Conservation (phyloP, 2,888 invertebrate genomes). For the Drosophila pseudotakahashii region DNA sequence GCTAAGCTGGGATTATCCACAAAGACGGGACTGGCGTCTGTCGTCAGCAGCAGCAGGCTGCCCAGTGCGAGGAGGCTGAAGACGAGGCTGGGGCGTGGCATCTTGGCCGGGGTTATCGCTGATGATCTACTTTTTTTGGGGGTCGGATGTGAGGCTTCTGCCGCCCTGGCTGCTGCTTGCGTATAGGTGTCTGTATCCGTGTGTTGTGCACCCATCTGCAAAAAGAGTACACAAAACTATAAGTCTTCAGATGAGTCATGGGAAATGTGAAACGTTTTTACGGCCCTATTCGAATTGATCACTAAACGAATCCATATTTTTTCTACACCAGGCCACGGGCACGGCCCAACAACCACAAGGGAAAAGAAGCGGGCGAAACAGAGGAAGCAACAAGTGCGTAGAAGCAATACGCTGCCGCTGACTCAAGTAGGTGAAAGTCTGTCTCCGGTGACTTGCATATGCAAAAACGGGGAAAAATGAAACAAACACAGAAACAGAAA, state of each 20-base stretch:
- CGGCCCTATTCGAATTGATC: slow-evolving; percentile 58
- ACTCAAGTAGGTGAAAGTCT: slow-evolving; percentile 78
- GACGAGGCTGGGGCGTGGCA: slow-evolving; percentile 36
- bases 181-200: slow-evolving; percentile 39
- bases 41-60: slow-evolving; percentile 68
- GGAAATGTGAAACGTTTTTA: slow-evolving; percentile 68
- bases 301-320: slow-evolving; percentile 50
- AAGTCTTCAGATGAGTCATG: slow-evolving; percentile 53
- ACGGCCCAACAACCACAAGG: slow-evolving; percentile 48
- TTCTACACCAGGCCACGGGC: slow-evolving; percentile 57
- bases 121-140: slow-evolving; percentile 50
- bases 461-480: slow-evolving; percentile 61
- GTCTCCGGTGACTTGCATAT: slow-evolving; percentile 76
- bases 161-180: slow-evolving; percentile 23
- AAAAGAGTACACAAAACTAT: slow-evolving; percentile 27
- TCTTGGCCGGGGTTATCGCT: slow-evolving; percentile 26
- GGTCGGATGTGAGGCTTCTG: slow-evolving; percentile 9
- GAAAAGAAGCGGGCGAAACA: slow-evolving; percentile 33
- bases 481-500: slow-evolving; percentile 25
- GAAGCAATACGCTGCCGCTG: slow-evolving; percentile 56
- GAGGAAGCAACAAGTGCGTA: slow-evolving; percentile 70
- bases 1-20: slow-evolving; percentile 85
- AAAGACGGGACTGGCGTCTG: slow-evolving; percentile 82
- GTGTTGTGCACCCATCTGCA: slow-evolving; percentile 78
- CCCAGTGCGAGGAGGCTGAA: slow-evolving; percentile 52